These are phyloP conservation scores for Delichon dasypus DNA, from an alignment of 2,797 vertebrate genomes.

Conservation along the genomic window DNA sequence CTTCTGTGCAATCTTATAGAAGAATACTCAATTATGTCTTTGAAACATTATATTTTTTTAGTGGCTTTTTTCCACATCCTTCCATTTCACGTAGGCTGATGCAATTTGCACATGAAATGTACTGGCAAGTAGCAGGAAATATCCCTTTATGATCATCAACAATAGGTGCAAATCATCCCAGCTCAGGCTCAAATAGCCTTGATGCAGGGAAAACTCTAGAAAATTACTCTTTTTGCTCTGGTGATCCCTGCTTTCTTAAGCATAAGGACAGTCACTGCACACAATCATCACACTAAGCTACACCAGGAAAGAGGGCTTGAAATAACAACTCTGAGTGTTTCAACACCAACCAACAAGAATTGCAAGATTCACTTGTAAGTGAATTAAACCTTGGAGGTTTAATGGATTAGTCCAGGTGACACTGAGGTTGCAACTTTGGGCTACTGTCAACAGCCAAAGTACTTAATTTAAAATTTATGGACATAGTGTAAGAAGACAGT, in stretches of 20 bases:
- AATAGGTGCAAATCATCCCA: background rate
- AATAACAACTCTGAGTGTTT: background rate
- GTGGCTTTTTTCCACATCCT: background rate
- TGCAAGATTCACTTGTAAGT: too few species aligned
- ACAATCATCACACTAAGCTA: background rate
- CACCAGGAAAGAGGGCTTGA: background rate
- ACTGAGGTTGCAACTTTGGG: background rate
- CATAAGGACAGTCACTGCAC: background rate
- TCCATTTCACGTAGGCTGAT: background rate
- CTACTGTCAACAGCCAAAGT: background rate
- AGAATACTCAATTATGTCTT: background rate
- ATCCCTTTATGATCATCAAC: background rate
- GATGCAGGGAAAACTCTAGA: background rate
- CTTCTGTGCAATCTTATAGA: background rate
- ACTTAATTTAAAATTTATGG: background rate
- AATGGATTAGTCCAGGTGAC: background rate
- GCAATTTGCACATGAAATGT: background rate
- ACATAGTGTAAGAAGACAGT: background rate
- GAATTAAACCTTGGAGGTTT: background rate
- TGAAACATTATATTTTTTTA: background rate
- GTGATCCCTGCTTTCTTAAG: background rate
- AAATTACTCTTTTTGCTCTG: background rate
- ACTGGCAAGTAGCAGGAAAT: background rate
- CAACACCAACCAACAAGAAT: background rate
- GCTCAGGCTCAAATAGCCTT: background rate